Conservation (phyloP, 2,797 vertebrate genomes). For the Catostomus latipinnis region DNA sequence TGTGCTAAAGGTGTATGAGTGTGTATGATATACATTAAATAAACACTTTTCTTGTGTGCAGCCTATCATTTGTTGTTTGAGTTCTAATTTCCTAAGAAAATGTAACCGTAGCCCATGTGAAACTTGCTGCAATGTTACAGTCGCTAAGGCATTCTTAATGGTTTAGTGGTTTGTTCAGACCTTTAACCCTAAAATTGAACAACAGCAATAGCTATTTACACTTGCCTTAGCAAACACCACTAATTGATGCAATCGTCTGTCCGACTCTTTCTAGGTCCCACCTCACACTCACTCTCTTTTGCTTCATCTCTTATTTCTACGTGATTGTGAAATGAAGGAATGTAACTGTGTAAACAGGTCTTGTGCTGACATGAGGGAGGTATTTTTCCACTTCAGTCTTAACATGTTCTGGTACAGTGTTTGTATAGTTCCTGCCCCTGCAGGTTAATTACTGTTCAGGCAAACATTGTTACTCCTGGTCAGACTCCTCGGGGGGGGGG, state of each 20-base stretch:
- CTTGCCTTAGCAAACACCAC: too few species aligned
- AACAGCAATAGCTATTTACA: too few species aligned
- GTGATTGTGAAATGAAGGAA: slow-evolving; percentile 49
- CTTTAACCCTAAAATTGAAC: too few species aligned
- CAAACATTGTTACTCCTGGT: neutral
- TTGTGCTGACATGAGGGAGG: slow-evolving; percentile 48
- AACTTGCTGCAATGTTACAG: too few species aligned
- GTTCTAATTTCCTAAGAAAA: too few species aligned
- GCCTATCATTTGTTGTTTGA: too few species aligned
- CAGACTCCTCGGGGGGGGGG: neutral
- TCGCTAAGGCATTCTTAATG: too few species aligned
- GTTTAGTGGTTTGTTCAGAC: too few species aligned
- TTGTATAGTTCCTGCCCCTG: neutral
- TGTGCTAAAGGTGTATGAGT: slow-evolving; percentile 37
- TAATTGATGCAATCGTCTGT: slow-evolving; percentile 21
- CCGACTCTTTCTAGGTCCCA: neutral
- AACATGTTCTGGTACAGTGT: slow-evolving; percentile 12
- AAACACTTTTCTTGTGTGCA: neutral
- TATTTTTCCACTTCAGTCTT: slow-evolving; percentile 22
- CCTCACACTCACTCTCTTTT: neutral
- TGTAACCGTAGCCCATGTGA: too few species aligned
- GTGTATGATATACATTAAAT: neutral
- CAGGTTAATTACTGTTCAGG: neutral
- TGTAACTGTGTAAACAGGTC: slow-evolving; percentile 47
- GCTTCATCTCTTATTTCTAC: neutral